Evolutionary conservation across 2,888 invertebrate genomes (phyloP).

Genomic region (Vanessa cardui): DNA sequence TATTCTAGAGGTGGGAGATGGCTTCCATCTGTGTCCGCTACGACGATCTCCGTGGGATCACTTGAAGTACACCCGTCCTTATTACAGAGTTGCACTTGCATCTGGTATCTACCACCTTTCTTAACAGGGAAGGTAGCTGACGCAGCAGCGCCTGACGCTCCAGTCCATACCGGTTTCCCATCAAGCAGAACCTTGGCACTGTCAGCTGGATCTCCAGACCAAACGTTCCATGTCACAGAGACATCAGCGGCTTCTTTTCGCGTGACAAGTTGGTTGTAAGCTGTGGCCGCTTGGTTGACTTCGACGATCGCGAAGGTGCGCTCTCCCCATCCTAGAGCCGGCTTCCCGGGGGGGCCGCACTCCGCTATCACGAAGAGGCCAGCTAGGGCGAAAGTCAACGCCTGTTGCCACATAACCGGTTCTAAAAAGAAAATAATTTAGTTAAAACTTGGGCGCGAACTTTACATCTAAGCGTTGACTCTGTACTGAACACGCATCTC

Average conservation of each 20-base stretch:
- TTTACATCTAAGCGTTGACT: slow-evolving; percentile 63
- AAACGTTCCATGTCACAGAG: slow-evolving; percentile 76
- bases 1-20: slow-evolving; percentile 73
- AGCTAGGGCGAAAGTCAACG: slow-evolving; percentile 60
- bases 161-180: slow-evolving; percentile 70
- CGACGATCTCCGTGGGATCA: slow-evolving; percentile 71
- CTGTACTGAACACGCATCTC: slow-evolving; percentile 67
- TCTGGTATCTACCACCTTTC: slow-evolving; percentile 74
- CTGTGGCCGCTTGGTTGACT: slow-evolving; percentile 78
- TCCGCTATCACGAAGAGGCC: slow-evolving; percentile 54
- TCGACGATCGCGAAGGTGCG: slow-evolving; percentile 75
- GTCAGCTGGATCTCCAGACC: slow-evolving; percentile 73
- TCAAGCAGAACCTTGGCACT: slow-evolving; percentile 65
- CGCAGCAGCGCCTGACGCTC: slow-evolving; percentile 56
- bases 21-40: slow-evolving; percentile 78
- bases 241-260: slow-evolving; percentile 72
- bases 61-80: slow-evolving; percentile 71
- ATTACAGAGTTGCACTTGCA: slow-evolving; percentile 74
- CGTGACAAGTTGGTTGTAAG: slow-evolving; percentile 75
- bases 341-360: slow-evolving; percentile 71
- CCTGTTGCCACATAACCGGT: slow-evolving; percentile 66
- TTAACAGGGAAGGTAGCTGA: slow-evolving; percentile 73
- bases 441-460: slow-evolving; percentile 54
- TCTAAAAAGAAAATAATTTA: slow-evolving; percentile 63
- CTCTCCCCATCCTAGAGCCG: slow-evolving; percentile 76